phyloP scores from a whole-genome alignment of 2,797 vertebrate species.

The Danio choprae region DNA sequence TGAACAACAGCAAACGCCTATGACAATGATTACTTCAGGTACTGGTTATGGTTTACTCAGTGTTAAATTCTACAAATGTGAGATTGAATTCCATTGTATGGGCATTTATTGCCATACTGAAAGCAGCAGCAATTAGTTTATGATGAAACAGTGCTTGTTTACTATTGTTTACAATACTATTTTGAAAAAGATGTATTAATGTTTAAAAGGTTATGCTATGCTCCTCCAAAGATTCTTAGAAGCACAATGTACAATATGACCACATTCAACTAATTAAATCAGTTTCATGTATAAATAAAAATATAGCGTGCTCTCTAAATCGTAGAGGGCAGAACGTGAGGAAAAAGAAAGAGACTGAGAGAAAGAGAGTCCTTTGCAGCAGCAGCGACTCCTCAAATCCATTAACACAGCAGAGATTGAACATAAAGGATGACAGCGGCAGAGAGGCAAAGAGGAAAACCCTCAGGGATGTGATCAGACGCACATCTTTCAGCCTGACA shows the following conservation, averaged over 20 bases:
- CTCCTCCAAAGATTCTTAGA: background rate
- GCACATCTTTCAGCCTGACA: constrained; percentile 50
- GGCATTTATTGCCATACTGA: too few relatives aligned
- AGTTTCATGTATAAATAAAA: constrained; percentile 4
- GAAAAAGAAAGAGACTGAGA: background rate
- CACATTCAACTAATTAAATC: background rate
- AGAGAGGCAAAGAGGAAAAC: constrained; percentile 46
- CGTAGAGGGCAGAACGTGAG: constrained; percentile 2
- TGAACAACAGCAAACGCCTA: too few relatives aligned
- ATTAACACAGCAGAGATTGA: constrained; percentile 46
- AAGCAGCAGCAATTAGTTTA: too few relatives aligned
- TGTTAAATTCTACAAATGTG: too few relatives aligned
- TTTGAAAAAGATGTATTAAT: too few relatives aligned
- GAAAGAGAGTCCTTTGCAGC: constrained; percentile 29
- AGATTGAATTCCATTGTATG: too few relatives aligned
- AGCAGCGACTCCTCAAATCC: constrained; percentile 30
- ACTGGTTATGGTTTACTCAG: too few relatives aligned
- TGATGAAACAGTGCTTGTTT: too few relatives aligned
- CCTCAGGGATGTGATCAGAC: constrained; percentile 48
- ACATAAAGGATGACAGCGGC: constrained; percentile 52
- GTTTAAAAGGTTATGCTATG: too few relatives aligned
- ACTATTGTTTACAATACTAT: too few relatives aligned
- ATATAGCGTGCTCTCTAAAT: background rate
- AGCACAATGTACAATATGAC: background rate
- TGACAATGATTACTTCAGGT: too few relatives aligned